Evolutionary conservation across 92 coral and sea anemone genomes (phyloP).

Genomic region (Actinernus sp.): DNA sequence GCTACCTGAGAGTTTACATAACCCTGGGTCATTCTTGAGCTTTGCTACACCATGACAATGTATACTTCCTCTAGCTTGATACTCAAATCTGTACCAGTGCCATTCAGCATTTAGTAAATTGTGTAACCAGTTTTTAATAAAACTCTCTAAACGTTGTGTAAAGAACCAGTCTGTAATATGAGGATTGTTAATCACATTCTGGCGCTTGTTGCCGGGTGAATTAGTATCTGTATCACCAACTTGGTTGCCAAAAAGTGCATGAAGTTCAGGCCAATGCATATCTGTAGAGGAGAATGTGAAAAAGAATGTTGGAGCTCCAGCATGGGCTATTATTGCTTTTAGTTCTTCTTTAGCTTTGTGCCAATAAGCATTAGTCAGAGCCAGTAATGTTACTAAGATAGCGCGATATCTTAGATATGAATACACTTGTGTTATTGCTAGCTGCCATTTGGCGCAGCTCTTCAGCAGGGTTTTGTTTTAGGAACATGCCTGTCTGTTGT

Average conservation of each 20-base stretch:
- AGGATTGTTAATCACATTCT: slow-evolving; percentile 70
- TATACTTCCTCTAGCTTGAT: slow-evolving; percentile 55
- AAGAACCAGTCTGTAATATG: slow-evolving; percentile 75
- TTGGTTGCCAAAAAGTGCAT: slow-evolving; percentile 41
- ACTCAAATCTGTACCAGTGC: slow-evolving; percentile 75
- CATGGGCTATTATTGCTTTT: slow-evolving; percentile 66
- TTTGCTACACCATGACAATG: slow-evolving; percentile 59
- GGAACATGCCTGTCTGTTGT: slow-evolving; percentile 66
- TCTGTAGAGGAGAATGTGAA: slow-evolving; percentile 78
- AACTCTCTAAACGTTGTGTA: slow-evolving; percentile 60
- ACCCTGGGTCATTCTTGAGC: slow-evolving; percentile 65
- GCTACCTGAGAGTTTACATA: slow-evolving; percentile 47
- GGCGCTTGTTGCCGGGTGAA: slow-evolving; percentile 21
- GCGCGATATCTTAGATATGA: slow-evolving; percentile 57
- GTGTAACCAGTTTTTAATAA: slow-evolving; percentile 70
- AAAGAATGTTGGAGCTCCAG: slow-evolving; percentile 71
- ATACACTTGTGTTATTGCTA: slow-evolving; percentile 29
- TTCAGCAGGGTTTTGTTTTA: slow-evolving; percentile 77
- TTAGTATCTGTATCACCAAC: slow-evolving; percentile 22
- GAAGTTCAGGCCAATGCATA: slow-evolving; percentile 85
- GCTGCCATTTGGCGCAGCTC: slow-evolving; percentile 58
- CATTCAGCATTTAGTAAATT: slow-evolving; percentile 59
- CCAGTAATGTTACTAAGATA: slow-evolving; percentile 64
- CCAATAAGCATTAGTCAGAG: slow-evolving; percentile 73
- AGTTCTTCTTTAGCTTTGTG: slow-evolving; percentile 72